Evolutionary conservation across 2,797 vertebrate genomes (phyloP), one percentile per base, ranked within the genome.

Genomic region (Nannoperca australis): DNA sequence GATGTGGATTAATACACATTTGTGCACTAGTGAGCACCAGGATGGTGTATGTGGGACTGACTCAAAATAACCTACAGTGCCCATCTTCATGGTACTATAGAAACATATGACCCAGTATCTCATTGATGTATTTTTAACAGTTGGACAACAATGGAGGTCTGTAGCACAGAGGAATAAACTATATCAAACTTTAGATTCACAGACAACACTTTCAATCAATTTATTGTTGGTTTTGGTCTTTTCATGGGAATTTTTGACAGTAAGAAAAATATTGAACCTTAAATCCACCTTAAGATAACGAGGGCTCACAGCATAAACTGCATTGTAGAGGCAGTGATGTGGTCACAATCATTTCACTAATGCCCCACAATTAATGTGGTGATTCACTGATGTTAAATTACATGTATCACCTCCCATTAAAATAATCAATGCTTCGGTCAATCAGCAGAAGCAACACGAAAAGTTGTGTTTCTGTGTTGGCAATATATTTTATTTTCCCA

Each of bases 401-500:
- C n/a, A 27, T 34, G 44, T 44, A 5, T 50, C n/a, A 45, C 55
- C 20, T 38, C 24, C 66, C 14, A 20, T 22, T 14, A 65, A 38
- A 38, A 22, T 3, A 15, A 27, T 36, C 17, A 44, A 24, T 13
- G 18, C 62, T 73, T 80, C 20, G 13, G 27, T 60, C 36, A 73
- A 22, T 36, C 51, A 38, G 10, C 36, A 68, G 17, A 69, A 36
- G 54, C 24, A 56, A 7, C 38, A 5, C 24, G 4, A 50, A 38
- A 24, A 8, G 5, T 5, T 65, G 3, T 45, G 27, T 53, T 38
- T 61, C 32, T 38, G 30, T 66, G 40, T 36, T 58, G 3, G 54
- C 56, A 1, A 77, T 58, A 62, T 59, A 4, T 70, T 73, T 78
- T 17, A 38, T 67, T 70, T 30, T 34, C 18, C 40, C 12, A 2